Evolutionary conservation across 2,888 invertebrate genomes (phyloP).

Genomic region (Trachelus troglodyta): DNA sequence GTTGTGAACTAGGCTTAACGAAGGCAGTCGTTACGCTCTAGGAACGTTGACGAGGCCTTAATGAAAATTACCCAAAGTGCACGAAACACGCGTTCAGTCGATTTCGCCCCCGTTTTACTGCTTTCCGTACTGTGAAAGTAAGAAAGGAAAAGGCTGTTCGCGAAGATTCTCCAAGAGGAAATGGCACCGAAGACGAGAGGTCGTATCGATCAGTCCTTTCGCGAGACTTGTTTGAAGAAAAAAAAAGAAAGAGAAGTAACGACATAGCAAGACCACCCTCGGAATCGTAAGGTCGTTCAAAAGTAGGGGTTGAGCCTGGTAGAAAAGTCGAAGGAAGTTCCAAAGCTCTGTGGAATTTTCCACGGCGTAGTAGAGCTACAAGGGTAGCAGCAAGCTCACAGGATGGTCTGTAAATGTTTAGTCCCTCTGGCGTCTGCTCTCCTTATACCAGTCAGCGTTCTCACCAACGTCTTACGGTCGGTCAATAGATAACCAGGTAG

Average conservation of each 20-base stretch:
- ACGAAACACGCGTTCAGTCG: too few species aligned
- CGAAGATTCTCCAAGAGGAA: neutral
- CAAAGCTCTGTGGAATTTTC: constrained; percentile 5
- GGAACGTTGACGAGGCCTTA: too few species aligned
- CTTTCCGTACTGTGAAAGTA: neutral
- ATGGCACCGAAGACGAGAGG: neutral
- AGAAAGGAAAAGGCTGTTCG: neutral
- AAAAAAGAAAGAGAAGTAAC: neutral
- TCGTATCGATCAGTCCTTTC: neutral
- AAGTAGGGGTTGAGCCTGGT: neutral
- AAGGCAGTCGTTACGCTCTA: neutral
- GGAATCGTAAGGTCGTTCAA: neutral
- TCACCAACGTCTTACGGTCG: neutral
- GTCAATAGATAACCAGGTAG: neutral
- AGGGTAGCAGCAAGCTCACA: neutral
- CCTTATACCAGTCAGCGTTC: neutral
- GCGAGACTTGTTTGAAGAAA: neutral
- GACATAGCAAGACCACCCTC: neutral
- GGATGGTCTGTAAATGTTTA: neutral
- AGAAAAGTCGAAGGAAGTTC: neutral
- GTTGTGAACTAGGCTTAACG: neutral
- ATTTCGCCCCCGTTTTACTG: too few species aligned
- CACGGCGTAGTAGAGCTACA: neutral
- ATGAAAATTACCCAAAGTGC: too few species aligned
- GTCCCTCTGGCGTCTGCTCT: neutral